Base-by-base conservation (phyloP, 2,888 invertebrate species). In the Philereme transversata region DNA sequence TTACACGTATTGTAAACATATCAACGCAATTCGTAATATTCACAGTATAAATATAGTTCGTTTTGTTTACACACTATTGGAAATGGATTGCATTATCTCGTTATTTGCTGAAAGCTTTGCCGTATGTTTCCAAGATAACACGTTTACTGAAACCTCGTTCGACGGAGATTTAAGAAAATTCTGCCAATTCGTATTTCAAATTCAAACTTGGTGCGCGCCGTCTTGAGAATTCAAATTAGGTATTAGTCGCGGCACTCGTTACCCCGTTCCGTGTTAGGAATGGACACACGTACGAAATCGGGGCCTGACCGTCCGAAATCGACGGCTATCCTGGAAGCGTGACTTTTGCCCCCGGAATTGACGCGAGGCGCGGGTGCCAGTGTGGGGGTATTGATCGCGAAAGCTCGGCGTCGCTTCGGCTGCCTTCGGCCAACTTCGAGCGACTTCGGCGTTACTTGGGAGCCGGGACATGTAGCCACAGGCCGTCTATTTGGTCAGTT, bases 261-360 rank as follows among this genome's bases (percentile, higher is more conserved):
- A 79, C 78, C 77, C 76, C 75, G 70, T 71, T 71, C 67, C 55
- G 54, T 59, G 66, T 67, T 55, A 57, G 57, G 60, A 65, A 58
- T 63, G 65, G 60, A 65, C 71, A 71, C 72, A 73, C 75, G 75
- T 79, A 79, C 81, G 78, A 81, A 78, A 84, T 81, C 78, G 82
- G 79, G 79, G 76, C 73, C 81, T 85, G 86, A 82, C 87, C 83
- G 85, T 82, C 83, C 82, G 75, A 82, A 88, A 87, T 90, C 87
- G 86, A 83, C 87, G 85, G 84, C 84, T 83, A 86, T 85, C 87
- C 86, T 77, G 77, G 81, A 88, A 87, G 82, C 85, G 86, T 90
- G 92, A 92, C 92, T 92, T 90, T 87, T 90, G 87, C 83, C 85
- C 87, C 86, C 84, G 83, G 87, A 88, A 87, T 88, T 87, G 90